These are phyloP conservation scores for Volucella inanis DNA, from an alignment of 2,888 invertebrate species.

Conservation along the genomic window DNA sequence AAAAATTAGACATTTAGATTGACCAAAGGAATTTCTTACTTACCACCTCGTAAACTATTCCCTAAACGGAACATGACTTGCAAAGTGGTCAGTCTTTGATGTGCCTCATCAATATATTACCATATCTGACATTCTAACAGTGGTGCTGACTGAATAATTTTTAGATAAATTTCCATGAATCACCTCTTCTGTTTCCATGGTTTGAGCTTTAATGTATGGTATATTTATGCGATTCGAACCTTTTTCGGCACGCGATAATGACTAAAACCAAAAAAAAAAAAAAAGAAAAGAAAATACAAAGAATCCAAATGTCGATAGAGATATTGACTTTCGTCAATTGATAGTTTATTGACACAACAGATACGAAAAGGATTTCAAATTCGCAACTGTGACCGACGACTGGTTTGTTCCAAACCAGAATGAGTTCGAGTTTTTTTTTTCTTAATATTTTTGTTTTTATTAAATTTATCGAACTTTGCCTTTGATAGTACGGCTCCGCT, in stretches of 20 bases:
- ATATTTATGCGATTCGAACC: not conserved
- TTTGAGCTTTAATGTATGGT: not conserved
- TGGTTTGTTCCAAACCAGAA: not conserved
- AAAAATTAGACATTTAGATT: too few relatives aligned
- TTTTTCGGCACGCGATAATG: not conserved
- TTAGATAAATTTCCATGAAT: too few relatives aligned
- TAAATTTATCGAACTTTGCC: not conserved
- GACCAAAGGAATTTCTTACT: too few relatives aligned
- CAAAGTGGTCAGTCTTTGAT: too few relatives aligned
- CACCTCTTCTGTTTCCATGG: too few relatives aligned
- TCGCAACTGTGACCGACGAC: not conserved
- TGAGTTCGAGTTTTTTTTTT: not conserved
- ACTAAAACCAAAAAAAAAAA: not conserved
- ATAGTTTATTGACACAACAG: conserved; percentile 1
- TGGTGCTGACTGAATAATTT: too few relatives aligned
- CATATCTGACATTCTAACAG: too few relatives aligned
- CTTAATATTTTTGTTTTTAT: not conserved
- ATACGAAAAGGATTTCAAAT: not conserved
- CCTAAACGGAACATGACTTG: too few relatives aligned
- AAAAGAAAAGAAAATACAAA: not conserved
- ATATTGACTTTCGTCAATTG: not conserved
- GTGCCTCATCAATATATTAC: too few relatives aligned
- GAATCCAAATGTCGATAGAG: not conserved
- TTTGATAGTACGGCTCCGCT: not conserved
- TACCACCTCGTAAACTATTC: too few relatives aligned